phyloP scores from a whole-genome alignment of 2,113 vertebrate species.

The Calyptommatus sinebrachiatus region DNA sequence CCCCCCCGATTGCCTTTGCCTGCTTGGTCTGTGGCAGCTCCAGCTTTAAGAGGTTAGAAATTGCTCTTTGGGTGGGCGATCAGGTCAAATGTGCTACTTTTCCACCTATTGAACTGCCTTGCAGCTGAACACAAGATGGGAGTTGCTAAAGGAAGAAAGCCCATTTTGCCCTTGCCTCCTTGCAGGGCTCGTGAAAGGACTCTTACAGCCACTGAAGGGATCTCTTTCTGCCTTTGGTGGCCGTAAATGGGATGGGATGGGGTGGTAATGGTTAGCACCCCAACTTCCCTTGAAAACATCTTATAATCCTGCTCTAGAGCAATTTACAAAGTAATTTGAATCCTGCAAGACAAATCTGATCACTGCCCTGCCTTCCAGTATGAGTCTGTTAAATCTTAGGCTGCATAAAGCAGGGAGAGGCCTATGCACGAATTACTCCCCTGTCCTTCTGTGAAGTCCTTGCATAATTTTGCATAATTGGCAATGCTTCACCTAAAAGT shows the following conservation, averaged over 20 bases:
- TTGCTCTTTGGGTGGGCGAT: neutral
- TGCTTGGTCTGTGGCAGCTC: neutral
- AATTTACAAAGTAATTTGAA: neutral
- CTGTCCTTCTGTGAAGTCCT: conserved; percentile 26
- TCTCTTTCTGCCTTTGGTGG: too few relatives aligned
- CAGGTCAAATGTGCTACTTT: too few relatives aligned
- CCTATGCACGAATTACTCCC: neutral
- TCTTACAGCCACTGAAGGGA: fast-evolving
- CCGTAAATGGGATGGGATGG: too few relatives aligned
- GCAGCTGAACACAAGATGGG: neutral
- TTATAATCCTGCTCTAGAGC: neutral
- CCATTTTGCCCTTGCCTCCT: neutral
- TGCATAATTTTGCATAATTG: conserved; percentile 46
- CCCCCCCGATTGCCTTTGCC: conserved; percentile 10
- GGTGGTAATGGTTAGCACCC: neutral
- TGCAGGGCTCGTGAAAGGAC: neutral
- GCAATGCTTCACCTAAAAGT: conserved; percentile 21
- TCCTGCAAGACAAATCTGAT: neutral
- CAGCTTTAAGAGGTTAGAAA: neutral
- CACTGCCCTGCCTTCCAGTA: neutral
- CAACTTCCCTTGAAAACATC: neutral
- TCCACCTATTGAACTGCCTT: neutral
- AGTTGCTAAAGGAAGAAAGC: fast-evolving
- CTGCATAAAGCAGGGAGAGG: neutral
- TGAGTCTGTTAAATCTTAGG: neutral